Evolutionary conservation across 1,140 invertebrate genomes (phyloP).

Genomic region (Drosophila kanapiae): DNA sequence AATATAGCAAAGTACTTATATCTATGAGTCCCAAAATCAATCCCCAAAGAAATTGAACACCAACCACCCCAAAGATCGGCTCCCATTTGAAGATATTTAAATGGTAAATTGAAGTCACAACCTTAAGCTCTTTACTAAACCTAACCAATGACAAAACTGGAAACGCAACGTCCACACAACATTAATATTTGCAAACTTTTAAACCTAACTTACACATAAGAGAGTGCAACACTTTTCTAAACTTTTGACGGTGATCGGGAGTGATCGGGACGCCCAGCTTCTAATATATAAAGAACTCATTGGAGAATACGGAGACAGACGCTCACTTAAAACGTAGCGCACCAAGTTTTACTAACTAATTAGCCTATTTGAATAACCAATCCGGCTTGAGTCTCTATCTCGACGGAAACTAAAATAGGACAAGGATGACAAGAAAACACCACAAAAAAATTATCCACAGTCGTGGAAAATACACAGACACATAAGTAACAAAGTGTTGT

Average conservation of each 20-base stretch:
- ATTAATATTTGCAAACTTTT: slow-evolving; percentile 52
- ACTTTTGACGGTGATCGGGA: slow-evolving; percentile 5
- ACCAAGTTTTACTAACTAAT: slow-evolving; percentile 54
- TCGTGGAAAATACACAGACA: slow-evolving; percentile 26
- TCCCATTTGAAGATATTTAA: slow-evolving; percentile 32
- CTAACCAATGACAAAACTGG: slow-evolving; percentile 60
- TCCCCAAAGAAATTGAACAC: slow-evolving; percentile 42
- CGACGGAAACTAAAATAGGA: slow-evolving; percentile 31
- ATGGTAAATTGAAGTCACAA: slow-evolving; percentile 23
- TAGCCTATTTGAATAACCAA: slow-evolving; percentile 29
- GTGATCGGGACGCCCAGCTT: slow-evolving; percentile 21
- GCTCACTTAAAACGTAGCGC: slow-evolving; percentile 43
- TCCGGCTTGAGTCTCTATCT: slow-evolving; percentile 39
- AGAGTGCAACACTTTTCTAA: slow-evolving; percentile 35
- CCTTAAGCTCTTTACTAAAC: slow-evolving; percentile 38
- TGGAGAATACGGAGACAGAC: slow-evolving; percentile 17
- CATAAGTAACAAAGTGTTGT: slow-evolving; percentile 54
- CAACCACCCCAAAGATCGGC: slow-evolving; percentile 40
- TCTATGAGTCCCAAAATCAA: slow-evolving; percentile 22
- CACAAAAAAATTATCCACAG: slow-evolving; percentile 20
- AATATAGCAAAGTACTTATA: slow-evolving; percentile 26
- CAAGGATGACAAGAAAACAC: slow-evolving; percentile 26
- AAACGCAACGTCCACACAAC: slow-evolving; percentile 71
- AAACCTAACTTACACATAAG: slow-evolving; percentile 47
- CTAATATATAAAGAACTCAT: slow-evolving; percentile 23